Base-by-base conservation (phyloP, 2,888 invertebrate species). In the Synanthedon formicaeformis region DNA sequence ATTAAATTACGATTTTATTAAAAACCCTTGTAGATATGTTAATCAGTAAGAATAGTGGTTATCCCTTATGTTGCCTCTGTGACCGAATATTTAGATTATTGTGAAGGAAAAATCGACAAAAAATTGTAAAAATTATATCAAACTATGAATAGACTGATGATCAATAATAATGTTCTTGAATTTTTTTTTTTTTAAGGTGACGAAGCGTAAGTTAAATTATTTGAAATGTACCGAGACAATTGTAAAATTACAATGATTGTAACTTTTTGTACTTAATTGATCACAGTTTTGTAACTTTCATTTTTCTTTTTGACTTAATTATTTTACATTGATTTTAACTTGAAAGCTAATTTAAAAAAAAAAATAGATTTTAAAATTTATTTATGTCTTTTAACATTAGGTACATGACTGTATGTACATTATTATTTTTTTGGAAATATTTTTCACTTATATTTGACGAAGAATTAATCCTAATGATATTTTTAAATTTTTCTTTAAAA, bases 141-240 rank as follows among this genome's bases (percentile, higher is more conserved):
- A 78, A 77, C 75, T 81, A 81, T 82, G 82, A 84, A 87, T 85
- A 87, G 87, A 87, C 87, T 87, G 87, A 87, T 84, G 80, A 79
- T 84, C 81, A 84, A 83, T 86, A 81, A 85, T 81, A 80, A 82
- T 81, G 77, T 80, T 79, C 80, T 81, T 79, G 78, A 85, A 83
- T 84, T 84, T 86, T 84, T 84, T 85, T 86, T 85, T 77, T 85
- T 85, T 77, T 84, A 85, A 80, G 80, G 75, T 81, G 86, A 87
- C 86, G 85, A 84, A 79, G 70, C 76, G 77, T 85, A 83, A 78
- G 78, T 78, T 75, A 81, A 84, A 85, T 82, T 81, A 85, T 84
- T 81, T 76, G 73, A 70, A 64, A 64, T 63, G 65, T 63, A 64
- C 69, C 68, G 67, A 69, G 69, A 69, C 71, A 68, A 73, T 71